Evolutionary conservation across 2,113 vertebrate species (phyloP), one percentile per base, ranked within the genome.

Genomic region (Amblyornis subalaris): DNA sequence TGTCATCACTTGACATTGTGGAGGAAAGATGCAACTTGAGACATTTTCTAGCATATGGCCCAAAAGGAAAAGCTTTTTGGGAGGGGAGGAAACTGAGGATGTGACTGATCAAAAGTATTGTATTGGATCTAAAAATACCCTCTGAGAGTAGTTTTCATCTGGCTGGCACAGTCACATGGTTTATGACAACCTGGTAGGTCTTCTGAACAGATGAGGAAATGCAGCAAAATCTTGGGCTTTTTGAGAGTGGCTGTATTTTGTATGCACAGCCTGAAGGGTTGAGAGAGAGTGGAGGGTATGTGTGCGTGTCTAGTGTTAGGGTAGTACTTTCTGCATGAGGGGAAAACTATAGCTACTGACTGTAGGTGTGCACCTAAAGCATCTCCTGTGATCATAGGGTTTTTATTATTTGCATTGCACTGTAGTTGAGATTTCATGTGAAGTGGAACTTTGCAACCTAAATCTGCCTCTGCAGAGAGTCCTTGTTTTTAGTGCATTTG

Each of bases 151-250:
- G n/a, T 16, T 13, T 85, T 92, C 1, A 7, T 57, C 16, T 81
- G 53, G 16, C 45, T 85, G 78, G 58, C 57, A 24, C 25, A 78
- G 38, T 26, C 51, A 5, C 4, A 17, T 60, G 64, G 18, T 81
- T 94, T 71, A 38, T 88, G 67, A 85, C 91, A 85, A 45, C 69
- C 88, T 67, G 74, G 20, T 85, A 70, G 79, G n/a, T 70, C 87
- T 81, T 96, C 55, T 58, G 60, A 82, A 54, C 42, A 94, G 38
- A 84, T 42, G 82, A 93, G 51, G 40, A 78, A n/a, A 20, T 11
- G 10, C 38, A 91, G 33, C 22, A 72, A 78, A 89, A 88, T 15
- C 19, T 20, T 35, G 50, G 44, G 18, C 25, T 55, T 89, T 90
- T 75, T 61, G 54, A 21, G 31, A 48, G 57, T 44, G 48, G 5